Conservation (phyloP, 2,797 vertebrate species). For the Brotula barbata region DNA sequence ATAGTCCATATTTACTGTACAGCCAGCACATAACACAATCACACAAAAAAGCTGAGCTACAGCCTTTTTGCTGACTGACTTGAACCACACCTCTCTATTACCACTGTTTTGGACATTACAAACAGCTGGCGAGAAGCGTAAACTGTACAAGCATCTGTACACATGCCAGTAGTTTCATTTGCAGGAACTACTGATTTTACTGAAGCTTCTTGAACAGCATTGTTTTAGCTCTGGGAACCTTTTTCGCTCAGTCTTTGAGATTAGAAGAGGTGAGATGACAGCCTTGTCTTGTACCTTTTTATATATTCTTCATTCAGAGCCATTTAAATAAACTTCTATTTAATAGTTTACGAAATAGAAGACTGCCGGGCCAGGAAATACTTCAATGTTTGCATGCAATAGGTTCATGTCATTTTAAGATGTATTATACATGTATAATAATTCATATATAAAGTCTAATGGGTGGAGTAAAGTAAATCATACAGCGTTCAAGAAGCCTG, state of each 20-base stretch:
- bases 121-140: no score
- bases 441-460: neutral
- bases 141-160: no score
- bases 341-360: slow-evolving; percentile 2
- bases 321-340: slow-evolving; percentile 15
- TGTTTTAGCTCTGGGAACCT: no score
- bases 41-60: neutral
- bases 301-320: slow-evolving; percentile 42
- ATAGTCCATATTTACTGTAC: neutral
- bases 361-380: neutral
- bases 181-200: no score
- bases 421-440: neutral
- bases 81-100: no score
- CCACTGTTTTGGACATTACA: no score
- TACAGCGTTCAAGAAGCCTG: neutral
- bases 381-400: neutral
- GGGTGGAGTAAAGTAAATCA: neutral
- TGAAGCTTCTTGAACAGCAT: no score
- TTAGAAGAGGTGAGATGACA: slow-evolving; percentile 33
- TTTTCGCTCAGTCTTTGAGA: no score
- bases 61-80: neutral
- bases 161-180: no score
- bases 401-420: no score
- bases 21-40: neutral
- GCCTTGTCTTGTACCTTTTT: slow-evolving; percentile 33